A percentile compares a stretch with the other conserved stretches of the same genome.
Evolutionary conservation across 2,113 vertebrate genomes (phyloP).

Genomic region (Calidris pygmaea): DNA sequence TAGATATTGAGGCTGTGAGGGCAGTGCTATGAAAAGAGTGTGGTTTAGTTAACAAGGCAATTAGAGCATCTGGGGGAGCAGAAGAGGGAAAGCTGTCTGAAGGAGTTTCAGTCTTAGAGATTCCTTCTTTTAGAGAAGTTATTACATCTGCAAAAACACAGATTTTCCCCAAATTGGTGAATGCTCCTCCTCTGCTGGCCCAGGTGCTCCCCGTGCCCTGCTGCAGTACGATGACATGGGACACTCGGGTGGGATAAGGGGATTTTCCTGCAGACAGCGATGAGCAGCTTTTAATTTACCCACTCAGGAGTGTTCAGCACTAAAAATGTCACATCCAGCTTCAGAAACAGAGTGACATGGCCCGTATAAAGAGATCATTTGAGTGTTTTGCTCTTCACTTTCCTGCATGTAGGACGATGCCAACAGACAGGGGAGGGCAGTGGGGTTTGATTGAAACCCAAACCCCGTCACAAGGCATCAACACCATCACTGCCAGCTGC

Average conservation of each 20-base stretch:
- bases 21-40: not conserved
- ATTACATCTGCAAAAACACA: not conserved
- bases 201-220: not conserved
- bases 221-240: rapidly evolving
- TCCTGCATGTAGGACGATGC: not conserved
- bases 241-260: not conserved
- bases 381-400: not conserved
- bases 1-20: not conserved
- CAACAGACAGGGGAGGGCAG: rapidly evolving
- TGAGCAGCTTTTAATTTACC: not conserved
- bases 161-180: not conserved
- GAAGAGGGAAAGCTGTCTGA: not conserved
- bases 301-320: too few species aligned
- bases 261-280: not conserved
- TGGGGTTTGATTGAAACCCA: not conserved
- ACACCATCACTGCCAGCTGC: not conserved
- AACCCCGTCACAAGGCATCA: not conserved
- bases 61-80: not conserved
- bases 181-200: not conserved
- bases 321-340: not conserved
- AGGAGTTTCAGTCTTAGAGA: not conserved
- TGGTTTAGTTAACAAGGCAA: not conserved
- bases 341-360: not conserved
- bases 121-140: not conserved
- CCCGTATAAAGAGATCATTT: rapidly evolving